Evolutionary conservation across 2,888 invertebrate species (phyloP), one percentile per base, ranked within the genome.

Genomic region (Parnassius smintheus): DNA sequence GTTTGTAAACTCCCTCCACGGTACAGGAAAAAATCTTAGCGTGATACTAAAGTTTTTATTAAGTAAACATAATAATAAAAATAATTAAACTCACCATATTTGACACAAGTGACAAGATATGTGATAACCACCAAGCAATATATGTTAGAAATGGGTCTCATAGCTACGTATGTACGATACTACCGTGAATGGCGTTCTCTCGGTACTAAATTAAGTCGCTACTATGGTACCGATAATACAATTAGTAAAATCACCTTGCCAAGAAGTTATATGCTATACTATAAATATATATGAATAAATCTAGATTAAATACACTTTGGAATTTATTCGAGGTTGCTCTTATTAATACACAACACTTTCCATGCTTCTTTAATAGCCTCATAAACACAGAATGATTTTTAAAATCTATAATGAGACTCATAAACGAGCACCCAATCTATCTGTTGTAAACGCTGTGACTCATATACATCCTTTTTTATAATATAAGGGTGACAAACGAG

Each of bases 181-280:
- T 18, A 12, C 12, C 13, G 49, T 49, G 44, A 44, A 2, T 18
- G 25, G 44, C 45, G 50, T 45, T 35, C 49, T 12, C 25, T 11
- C 10, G 9, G 2, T 41, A 63, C 62, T 63, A 50, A 58, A 63
- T 63, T 59, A 62, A n/a, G 3, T 25, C 2, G 41, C 35, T 41
- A 45, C n/a, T 54, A 9, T 50, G 35, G 25, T 55, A 45, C 22
- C 55, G 41, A 51, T 63, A 63, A 63, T 63, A 59, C 35, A 63
- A 59, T 63, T 63, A 63, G 51, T 13, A 45, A 59, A 62, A 56
- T 3, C 41, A 59, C 63, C 63, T 63, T 56, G 63, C 42, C 59
- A 13, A 48, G 49, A n/a, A 44, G 44, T 59, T 59, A 57, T 35
- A 59, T 50, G 51, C 10, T n/a, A 12, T 44, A 13, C 46, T 56